Percentiles rank a stretch among this genome's conserved stretches.
These are phyloP conservation scores for Lerema accius DNA, from an alignment of 1,140 invertebrate genomes.

Conservation along the genomic window DNA sequence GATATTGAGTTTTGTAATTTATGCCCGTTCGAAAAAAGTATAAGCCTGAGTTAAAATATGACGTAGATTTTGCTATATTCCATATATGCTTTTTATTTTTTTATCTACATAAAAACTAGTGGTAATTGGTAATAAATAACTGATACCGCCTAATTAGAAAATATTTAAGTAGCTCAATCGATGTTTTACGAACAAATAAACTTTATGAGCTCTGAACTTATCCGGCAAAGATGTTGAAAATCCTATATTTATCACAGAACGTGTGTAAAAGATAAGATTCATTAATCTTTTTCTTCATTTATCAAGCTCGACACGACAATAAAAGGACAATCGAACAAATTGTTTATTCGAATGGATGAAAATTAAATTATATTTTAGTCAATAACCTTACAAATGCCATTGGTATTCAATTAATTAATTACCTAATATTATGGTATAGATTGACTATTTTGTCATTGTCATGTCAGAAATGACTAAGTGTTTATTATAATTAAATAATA, in stretches of 20 bases:
- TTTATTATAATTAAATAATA: too few relatives aligned
- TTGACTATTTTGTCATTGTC: background rate
- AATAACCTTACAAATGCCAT: slow-evolving; percentile 10
- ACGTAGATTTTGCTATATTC: slow-evolving; percentile 44
- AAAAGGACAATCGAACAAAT: slow-evolving; percentile 21
- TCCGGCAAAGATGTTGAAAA: background rate
- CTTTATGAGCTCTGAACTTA: too few relatives aligned
- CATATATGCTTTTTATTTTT: background rate
- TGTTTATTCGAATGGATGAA: slow-evolving; percentile 13
- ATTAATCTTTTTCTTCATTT: slow-evolving; percentile 20
- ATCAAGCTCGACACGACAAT: slow-evolving; percentile 7
- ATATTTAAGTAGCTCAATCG: too few relatives aligned
- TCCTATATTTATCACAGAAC: too few relatives aligned
- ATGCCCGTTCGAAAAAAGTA: slow-evolving; percentile 51
- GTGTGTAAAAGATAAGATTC: background rate
- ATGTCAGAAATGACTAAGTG: too few relatives aligned
- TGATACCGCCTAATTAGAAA: too few relatives aligned
- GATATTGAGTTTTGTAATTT: slow-evolving; percentile 67
- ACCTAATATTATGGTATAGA: background rate
- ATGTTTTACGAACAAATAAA: too few relatives aligned
- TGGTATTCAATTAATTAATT: background rate
- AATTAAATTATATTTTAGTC: slow-evolving; percentile 4
- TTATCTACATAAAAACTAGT: too few relatives aligned
- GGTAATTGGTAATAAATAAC: too few relatives aligned
- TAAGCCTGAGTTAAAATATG: slow-evolving; percentile 41